A percentile compares a stretch with the other conserved stretches of the same genome.
These are phyloP conservation scores for Dinomys branickii DNA, from an alignment of 2,113 vertebrate genomes.

Conservation along the genomic window DNA sequence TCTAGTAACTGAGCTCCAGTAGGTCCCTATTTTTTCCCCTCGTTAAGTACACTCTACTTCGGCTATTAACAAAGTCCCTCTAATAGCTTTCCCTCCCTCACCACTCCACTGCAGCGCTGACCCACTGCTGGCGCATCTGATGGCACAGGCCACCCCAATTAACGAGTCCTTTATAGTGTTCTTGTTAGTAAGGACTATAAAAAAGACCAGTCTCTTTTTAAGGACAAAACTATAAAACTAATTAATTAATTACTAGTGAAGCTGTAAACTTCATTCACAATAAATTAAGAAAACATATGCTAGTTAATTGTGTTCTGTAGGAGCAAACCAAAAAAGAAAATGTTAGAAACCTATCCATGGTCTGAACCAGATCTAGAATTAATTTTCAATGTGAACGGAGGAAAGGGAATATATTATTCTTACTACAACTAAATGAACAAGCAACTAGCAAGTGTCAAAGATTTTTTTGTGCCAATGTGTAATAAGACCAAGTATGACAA, in stretches of 20 bases:
- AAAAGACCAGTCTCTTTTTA: background rate
- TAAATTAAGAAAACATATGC: background rate
- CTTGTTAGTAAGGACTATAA: background rate
- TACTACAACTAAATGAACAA: background rate
- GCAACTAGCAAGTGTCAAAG: background rate
- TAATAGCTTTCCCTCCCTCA: background rate
- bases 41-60: background rate
- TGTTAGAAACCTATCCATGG: background rate
- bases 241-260: constrained; percentile 11
- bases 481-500: constrained; percentile 2
- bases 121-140: background rate
- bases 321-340: background rate
- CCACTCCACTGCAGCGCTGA: background rate
- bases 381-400: background rate
- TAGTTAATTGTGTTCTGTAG: background rate
- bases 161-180: background rate
- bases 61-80: background rate
- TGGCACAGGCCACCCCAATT: background rate
- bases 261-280: background rate
- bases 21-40: background rate
- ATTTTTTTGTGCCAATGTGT: background rate
- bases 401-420: constrained; percentile 1
- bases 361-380: background rate
- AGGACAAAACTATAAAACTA: background rate
- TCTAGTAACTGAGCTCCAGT: background rate